A percentile compares a stretch with the other conserved stretches of the same genome.
Conservation (phyloP, 2,888 invertebrate genomes). For the Dryocosmus kuriphilus region DNA sequence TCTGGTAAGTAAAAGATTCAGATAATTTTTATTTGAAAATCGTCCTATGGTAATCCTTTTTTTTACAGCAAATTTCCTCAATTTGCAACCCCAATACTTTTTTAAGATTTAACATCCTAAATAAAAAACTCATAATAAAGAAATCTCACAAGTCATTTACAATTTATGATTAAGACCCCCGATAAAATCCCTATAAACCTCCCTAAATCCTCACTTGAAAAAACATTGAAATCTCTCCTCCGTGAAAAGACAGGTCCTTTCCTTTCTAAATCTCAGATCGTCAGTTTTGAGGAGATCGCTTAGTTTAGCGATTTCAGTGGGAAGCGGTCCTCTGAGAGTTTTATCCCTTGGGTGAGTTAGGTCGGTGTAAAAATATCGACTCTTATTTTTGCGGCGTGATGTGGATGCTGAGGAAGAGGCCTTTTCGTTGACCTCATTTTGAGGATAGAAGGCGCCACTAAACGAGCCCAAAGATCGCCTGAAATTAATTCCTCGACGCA, state of each 20-base stretch:
- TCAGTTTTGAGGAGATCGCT: slow-evolving; percentile 6
- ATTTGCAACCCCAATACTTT: too few species aligned
- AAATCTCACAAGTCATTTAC: not conserved
- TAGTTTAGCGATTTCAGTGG: slow-evolving; percentile 6
- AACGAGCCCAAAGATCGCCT: slow-evolving; percentile 60
- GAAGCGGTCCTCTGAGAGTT: not conserved
- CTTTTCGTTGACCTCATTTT: slow-evolving; percentile 63
- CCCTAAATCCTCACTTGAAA: not conserved
- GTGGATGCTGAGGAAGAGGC: slow-evolving; percentile 21
- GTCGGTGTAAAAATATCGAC: slow-evolving; percentile 22
- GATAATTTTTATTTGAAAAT: too few species aligned
- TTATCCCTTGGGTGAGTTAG: slow-evolving; percentile 6
- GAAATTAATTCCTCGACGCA: slow-evolving; percentile 71
- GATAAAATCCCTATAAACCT: too few species aligned
- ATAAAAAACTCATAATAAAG: not conserved
- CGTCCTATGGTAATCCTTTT: too few species aligned
- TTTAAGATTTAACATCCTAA: too few species aligned
- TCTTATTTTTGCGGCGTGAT: slow-evolving; percentile 6
- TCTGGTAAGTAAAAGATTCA: not conserved
- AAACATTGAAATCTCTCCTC: not conserved
- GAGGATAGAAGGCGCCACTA: slow-evolving; percentile 61
- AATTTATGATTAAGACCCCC: not conserved
- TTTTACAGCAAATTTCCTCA: too few species aligned
- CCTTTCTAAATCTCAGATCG: not conserved
- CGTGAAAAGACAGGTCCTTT: not conserved